phyloP scores from a whole-genome alignment of 2,113 vertebrate species.

The Malurus cyaneus region DNA sequence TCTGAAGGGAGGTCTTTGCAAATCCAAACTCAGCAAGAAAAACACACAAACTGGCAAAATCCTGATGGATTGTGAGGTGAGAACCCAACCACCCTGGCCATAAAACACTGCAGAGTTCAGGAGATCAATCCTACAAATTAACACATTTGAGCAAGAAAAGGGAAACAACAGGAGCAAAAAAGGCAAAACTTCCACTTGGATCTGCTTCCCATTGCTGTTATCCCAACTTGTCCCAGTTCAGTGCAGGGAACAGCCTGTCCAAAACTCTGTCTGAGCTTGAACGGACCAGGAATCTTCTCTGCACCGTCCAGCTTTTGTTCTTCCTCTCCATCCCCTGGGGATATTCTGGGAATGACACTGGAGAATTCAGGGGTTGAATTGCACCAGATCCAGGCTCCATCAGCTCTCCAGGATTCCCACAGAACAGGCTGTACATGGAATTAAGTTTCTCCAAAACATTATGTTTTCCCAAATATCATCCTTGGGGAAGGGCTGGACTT shows the following conservation, averaged over 20 bases:
- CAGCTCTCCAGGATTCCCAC: background rate
- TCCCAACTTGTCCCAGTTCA: background rate
- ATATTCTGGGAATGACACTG: background rate
- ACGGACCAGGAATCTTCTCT: background rate
- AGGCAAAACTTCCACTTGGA: background rate
- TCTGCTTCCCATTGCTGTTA: rapidly evolving
- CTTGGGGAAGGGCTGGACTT: background rate
- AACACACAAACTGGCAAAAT: background rate
- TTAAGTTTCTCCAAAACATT: background rate
- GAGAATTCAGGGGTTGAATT: background rate
- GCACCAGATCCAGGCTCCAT: background rate
- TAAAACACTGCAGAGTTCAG: background rate
- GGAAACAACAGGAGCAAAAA: background rate
- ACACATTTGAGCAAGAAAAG: background rate
- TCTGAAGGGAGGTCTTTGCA: background rate
- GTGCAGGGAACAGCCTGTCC: background rate
- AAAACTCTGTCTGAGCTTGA: background rate
- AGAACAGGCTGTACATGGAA: background rate
- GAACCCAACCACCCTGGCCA: background rate
- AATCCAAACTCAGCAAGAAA: background rate
- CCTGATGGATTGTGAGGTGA: background rate
- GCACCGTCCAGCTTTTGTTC: background rate
- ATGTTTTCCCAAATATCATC: background rate
- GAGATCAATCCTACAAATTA: background rate
- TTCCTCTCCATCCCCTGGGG: background rate